phyloP scores from a whole-genome alignment of 37 sponge, comb jelly and placozoan species.

The Tethya wilhelma region DNA sequence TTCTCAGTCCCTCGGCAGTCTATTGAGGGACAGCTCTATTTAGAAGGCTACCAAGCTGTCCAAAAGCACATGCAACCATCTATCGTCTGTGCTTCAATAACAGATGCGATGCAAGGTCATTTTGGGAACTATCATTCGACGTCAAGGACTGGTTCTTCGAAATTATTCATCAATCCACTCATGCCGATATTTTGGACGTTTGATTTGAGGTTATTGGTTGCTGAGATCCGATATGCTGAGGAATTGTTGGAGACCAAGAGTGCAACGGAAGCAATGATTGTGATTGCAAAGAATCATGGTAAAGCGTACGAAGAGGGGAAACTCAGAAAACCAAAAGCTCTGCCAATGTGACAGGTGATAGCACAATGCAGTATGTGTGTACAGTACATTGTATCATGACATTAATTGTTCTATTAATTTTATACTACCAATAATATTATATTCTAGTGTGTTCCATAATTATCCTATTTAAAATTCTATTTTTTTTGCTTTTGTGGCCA shows the following conservation, averaged over 20 bases:
- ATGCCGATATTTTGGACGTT: constrained; percentile 79
- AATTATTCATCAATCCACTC: constrained; percentile 79
- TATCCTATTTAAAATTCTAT: too few relatives aligned
- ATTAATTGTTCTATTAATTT: neutral
- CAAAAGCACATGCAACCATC: constrained; percentile 62
- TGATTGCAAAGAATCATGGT: constrained; percentile 41
- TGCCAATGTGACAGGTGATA: constrained; percentile 79
- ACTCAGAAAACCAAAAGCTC: constrained; percentile 34
- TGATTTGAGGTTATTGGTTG: constrained; percentile 34
- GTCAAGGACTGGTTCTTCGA: constrained; percentile 50
- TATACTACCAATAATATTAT: too few relatives aligned
- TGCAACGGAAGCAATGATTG: constrained; percentile 18
- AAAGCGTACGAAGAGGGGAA: neutral
- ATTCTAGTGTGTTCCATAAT: too few relatives aligned
- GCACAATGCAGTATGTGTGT: neutral
- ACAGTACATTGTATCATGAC: neutral
- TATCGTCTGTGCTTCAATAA: constrained; percentile 78
- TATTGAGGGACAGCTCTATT: constrained; percentile 54
- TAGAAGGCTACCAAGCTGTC: constrained; percentile 66
- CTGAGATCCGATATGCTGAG: constrained; percentile 55
- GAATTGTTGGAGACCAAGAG: constrained; percentile 27
- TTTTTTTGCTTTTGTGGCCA: too few relatives aligned
- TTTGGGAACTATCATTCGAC: constrained; percentile 73
- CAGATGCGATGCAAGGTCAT: constrained; percentile 59
- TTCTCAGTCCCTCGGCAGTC: constrained; percentile 67